A percentile compares a stretch with the other conserved stretches of the same genome.
Evolutionary conservation across 2,797 vertebrate species (phyloP).

Genomic region (Pterois miles): DNA sequence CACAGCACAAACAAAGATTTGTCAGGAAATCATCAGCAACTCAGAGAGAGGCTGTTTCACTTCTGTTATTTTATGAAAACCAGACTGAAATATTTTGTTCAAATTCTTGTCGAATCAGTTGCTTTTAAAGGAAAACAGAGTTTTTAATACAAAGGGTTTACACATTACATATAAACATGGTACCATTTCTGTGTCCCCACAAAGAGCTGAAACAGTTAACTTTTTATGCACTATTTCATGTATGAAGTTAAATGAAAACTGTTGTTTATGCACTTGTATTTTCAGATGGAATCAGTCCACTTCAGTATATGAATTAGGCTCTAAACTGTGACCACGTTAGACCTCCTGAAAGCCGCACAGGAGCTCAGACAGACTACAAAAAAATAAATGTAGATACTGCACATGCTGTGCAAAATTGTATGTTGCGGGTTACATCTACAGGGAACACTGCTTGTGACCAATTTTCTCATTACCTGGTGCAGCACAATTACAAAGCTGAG

Average conservation of each 20-base stretch:
- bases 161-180: not conserved
- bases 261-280: conserved; percentile 19
- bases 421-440: conserved; percentile 73
- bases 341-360: conserved; percentile 49
- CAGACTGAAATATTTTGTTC: conserved; percentile 20
- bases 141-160: not conserved
- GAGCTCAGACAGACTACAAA: conserved; percentile 38
- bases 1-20: conserved; percentile 30
- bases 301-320: conserved; percentile 31
- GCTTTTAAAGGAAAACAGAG: not conserved
- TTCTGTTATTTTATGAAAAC: conserved; percentile 27
- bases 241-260: conserved; percentile 5
- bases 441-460: conserved; percentile 80
- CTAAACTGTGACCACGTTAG: conserved; percentile 46
- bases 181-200: not conserved
- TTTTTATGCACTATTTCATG: not conserved
- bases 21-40: conserved; percentile 28
- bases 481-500: conserved; percentile 84
- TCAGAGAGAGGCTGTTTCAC: not conserved
- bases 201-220: not conserved
- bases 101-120: not conserved
- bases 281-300: conserved; percentile 36
- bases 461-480: conserved; percentile 82
- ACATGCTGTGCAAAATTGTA: conserved; percentile 75
- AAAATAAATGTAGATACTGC: conserved; percentile 59